phyloP scores from a whole-genome alignment of 2,113 vertebrate genomes.

The Spermophilus dauricus region DNA sequence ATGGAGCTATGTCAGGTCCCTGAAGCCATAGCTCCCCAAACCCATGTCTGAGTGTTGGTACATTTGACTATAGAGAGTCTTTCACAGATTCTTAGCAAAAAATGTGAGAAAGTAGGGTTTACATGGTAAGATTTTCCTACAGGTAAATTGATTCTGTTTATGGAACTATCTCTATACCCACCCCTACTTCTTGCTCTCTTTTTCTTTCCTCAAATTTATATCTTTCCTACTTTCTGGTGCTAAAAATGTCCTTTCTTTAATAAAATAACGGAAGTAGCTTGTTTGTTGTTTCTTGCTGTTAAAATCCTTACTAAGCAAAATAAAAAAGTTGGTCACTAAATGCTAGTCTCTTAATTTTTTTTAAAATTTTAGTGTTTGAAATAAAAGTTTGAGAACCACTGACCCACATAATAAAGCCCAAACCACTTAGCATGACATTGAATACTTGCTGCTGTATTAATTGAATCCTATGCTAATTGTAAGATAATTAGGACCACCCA shows the following conservation, averaged over 20 bases:
- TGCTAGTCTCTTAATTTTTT: conserved; percentile 28
- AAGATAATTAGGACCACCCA: neutral
- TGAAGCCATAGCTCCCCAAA: neutral
- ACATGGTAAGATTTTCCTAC: neutral
- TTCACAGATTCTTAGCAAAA: neutral
- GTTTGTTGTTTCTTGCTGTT: conserved; percentile 50
- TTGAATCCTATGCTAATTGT: conserved; percentile 37
- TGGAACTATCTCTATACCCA: neutral
- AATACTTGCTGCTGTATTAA: neutral
- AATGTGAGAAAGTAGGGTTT: neutral
- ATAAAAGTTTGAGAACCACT: conserved; percentile 25
- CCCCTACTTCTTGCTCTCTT: rapidly evolving
- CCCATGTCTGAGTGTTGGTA: neutral
- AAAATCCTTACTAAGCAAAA: conserved; percentile 74
- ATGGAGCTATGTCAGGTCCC: neutral
- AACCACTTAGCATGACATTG: neutral
- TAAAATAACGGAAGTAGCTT: conserved; percentile 38
- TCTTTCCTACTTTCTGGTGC: neutral
- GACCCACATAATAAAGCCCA: conserved; percentile 14
- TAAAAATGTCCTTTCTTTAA: conserved; percentile 54
- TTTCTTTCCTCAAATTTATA: neutral
- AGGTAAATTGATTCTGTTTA: neutral
- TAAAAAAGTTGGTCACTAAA: conserved; percentile 68
- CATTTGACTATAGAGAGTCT: neutral
- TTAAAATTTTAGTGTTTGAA: neutral